Percentiles rank a stretch among this genome's conserved stretches.
Evolutionary conservation across 2,888 invertebrate species (phyloP).

Genomic region (Ormyrus thymus): DNA sequence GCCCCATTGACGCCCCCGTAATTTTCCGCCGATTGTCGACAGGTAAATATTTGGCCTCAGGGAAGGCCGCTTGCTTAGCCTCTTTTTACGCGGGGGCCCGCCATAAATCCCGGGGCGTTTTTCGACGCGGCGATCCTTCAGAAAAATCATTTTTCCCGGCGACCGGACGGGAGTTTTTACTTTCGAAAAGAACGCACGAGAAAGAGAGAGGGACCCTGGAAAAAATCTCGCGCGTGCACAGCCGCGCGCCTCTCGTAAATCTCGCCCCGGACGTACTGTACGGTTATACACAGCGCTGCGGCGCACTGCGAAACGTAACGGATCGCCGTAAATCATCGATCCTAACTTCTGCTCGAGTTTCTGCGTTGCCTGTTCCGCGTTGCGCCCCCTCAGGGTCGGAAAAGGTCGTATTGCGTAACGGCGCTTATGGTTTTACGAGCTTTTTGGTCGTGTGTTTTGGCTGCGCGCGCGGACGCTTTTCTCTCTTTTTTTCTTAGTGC

Average conservation of each 20-base stretch:
- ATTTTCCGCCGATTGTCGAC: constrained; percentile 13
- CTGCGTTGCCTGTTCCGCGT: not conserved
- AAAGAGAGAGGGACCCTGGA: no score
- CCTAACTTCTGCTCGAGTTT: constrained; percentile 18
- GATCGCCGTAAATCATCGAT: constrained; percentile 44
- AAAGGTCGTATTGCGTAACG: constrained; percentile 45
- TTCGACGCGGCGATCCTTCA: no score
- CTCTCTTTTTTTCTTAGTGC: no score
- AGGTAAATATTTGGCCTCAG: constrained; percentile 45
- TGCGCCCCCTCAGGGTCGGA: not conserved
- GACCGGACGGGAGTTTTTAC: no score
- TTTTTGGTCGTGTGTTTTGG: constrained; percentile 12
- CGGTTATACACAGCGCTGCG: no score
- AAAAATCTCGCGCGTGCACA: not conserved
- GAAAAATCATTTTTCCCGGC: no score
- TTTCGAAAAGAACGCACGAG: no score
- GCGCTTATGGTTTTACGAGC: constrained; percentile 49
- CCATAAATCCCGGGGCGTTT: no score
- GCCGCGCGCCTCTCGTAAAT: constrained; percentile 14
- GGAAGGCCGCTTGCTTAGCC: constrained; percentile 34
- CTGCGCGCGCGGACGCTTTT: not conserved
- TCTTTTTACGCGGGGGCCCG: constrained; percentile 8
- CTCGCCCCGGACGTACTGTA: not conserved
- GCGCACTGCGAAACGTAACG: not conserved
- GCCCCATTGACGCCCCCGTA: not conserved